Base-by-base conservation (phyloP, 2,797 vertebrate species). In the Anisognathus igniventris region DNA sequence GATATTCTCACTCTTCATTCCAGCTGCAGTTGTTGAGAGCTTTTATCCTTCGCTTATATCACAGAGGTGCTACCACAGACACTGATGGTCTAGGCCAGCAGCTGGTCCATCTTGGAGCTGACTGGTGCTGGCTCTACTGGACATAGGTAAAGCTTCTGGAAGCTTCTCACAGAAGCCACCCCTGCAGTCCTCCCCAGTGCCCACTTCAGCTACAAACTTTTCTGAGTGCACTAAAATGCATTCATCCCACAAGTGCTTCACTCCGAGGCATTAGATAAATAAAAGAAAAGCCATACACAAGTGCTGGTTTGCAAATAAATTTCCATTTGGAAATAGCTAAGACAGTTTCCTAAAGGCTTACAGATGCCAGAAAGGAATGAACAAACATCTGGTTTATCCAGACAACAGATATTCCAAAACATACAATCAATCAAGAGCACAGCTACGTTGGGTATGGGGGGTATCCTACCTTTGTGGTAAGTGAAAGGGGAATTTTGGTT, bases 311-410 rank as follows among this genome's bases (percentile, higher is more conserved):
- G 71, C 47, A 92, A 90, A 74, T 25, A 79, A n/a, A 7, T 62
- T 76, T 85, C 39, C 20, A 51, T 13, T 57, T 68, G 56, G 88
- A 65, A 92, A 68, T 7, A 47, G 21, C 51, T 17, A 54, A 73
- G 23, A 23, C 21, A 54, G 42, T 78, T 94, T 72, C 65, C 76
- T 68, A 90, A 75, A 78, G 61, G 39, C 21, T 86, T 87, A 57
- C 27, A 57, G 25, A 73, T 93, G 57, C 57, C 80, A 66, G 48
- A 67, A 44, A 65, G 68, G n/a, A 65, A 67, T 14, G 9, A 88
- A 30, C 14, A 48, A 86, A 5, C 44, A 82, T 73, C 44, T 70
- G 67, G 37, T 68, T n/a, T 76, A 35, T 67, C 47, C 22, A 54
- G 56, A 15, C 44, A 64, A n/a, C 0, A 21, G 31, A 65, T 19